Evolutionary conservation across 1,140 invertebrate genomes (phyloP), one percentile per base, ranked within the genome.

Genomic region (Dermatophagoides farinae): DNA sequence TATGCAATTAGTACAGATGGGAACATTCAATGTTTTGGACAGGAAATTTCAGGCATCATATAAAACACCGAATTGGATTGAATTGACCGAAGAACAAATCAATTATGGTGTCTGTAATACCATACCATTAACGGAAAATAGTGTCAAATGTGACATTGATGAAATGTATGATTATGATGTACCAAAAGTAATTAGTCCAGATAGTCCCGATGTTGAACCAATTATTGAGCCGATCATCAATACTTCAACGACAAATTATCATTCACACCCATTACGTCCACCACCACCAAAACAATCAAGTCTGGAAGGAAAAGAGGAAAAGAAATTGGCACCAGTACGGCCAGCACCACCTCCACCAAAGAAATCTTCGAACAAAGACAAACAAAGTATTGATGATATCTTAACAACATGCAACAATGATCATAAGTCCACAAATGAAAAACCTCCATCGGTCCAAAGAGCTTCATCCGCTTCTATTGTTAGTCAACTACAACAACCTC

Each of bases 1-100:
- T 39, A 68, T 95, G 1, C 79, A 81, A 53, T 86, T 88, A 9
- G 77, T 77, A 1, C 71, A 77, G 43, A 77, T 78, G 65, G 75
- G 76, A 61, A 49, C 54, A 25, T 59, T 47, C 39, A 20, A 37
- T 14, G 41, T 64, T 18, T 18, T 55, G 31, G 60, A 60, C 54
- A 53, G 83, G 63, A 73, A 76, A 6, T 72, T 93, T 8, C 75
- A 74, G 44, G 77, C 92, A 12, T 75, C 78, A n/a, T 73, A 93
- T 1, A 89, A 87, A 71, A 87, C 86, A 0, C 78, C 80, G 1
- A 78, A 88, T 63, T 95, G 89, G 89, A 76, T 83, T 39, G 76
- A 80, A 38, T 76, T 82, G 64, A 81, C 88, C 11, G 78, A 84
- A 66, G 79, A 82, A 53, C 88, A 92, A 74, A 80, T 92, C 65